phyloP scores from a whole-genome alignment of 2,888 invertebrate genomes.

The Phortica okadai region DNA sequence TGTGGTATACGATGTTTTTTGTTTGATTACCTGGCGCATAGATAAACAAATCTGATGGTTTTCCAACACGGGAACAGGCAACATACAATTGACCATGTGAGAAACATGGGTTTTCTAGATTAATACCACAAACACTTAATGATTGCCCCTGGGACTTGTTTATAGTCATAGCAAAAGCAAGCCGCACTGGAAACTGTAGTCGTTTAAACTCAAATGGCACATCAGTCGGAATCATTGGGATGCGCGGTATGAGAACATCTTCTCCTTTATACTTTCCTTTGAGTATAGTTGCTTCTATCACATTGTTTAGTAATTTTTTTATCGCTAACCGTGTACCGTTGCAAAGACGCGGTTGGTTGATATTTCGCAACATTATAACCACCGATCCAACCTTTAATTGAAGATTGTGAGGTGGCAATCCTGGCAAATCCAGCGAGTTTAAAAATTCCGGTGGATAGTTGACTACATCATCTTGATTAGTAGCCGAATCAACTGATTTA shows the following conservation, averaged over 20 bases:
- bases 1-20: too few species aligned
- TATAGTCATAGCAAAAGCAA: too few species aligned
- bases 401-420: background rate
- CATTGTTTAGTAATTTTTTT: too few species aligned
- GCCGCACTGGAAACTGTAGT: too few species aligned
- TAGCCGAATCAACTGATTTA: background rate
- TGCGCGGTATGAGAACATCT: conserved; percentile 3
- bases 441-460: conserved; percentile 16
- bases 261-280: conserved; percentile 20
- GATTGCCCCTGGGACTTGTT: too few species aligned
- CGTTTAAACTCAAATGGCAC: conserved; percentile 1
- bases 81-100: conserved; percentile 36
- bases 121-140: background rate
- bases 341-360: background rate
- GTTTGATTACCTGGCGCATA: too few species aligned
- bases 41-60: too few species aligned
- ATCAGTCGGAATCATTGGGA: conserved; percentile 14
- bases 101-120: conserved; percentile 16
- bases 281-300: too few species aligned
- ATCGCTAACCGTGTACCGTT: too few species aligned
- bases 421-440: conserved; percentile 5
- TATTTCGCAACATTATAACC: conserved; percentile 6
- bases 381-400: too few species aligned
- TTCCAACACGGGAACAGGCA: conserved; percentile 33
- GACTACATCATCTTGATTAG: conserved; percentile 2